Conservation (phyloP, 1,140 invertebrate species). For the Calephelis virginiensis region DNA sequence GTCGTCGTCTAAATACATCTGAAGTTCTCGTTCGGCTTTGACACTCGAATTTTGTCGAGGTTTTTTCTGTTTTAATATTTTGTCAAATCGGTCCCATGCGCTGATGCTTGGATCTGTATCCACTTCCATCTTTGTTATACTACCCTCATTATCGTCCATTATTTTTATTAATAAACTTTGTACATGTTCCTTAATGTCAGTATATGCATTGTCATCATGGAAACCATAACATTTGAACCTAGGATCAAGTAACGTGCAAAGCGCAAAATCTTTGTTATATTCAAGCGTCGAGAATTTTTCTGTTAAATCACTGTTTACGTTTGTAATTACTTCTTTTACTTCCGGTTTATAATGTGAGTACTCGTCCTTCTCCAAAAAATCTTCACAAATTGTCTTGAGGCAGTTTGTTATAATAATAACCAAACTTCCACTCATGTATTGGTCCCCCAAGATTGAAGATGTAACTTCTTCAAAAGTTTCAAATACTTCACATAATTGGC, state of each 20-base stretch:
- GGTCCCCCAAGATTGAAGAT: background rate
- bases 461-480: conserved; percentile 1
- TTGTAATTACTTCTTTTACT: background rate
- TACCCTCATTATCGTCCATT: background rate
- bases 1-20: conserved; percentile 27
- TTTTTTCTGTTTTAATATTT: conserved; percentile 6
- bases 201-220: background rate
- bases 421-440: background rate
- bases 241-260: conserved; percentile 8
- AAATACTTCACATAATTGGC: background rate
- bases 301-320: background rate
- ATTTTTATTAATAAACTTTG: background rate
- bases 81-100: conserved; percentile 9
- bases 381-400: background rate
- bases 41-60: background rate
- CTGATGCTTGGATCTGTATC: background rate
- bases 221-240: conserved; percentile 9
- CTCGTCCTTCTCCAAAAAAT: background rate
- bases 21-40: conserved; percentile 23
- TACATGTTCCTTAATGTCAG: background rate
- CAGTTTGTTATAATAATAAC: conserved; percentile 9
- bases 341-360: conserved; percentile 2
- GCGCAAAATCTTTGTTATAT: conserved; percentile 10
- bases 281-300: conserved; percentile 1
- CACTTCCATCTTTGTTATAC: background rate